Evolutionary conservation across 1,140 invertebrate species (phyloP), one percentile per base, ranked within the genome.

Genomic region (Drosophila takahashii): DNA sequence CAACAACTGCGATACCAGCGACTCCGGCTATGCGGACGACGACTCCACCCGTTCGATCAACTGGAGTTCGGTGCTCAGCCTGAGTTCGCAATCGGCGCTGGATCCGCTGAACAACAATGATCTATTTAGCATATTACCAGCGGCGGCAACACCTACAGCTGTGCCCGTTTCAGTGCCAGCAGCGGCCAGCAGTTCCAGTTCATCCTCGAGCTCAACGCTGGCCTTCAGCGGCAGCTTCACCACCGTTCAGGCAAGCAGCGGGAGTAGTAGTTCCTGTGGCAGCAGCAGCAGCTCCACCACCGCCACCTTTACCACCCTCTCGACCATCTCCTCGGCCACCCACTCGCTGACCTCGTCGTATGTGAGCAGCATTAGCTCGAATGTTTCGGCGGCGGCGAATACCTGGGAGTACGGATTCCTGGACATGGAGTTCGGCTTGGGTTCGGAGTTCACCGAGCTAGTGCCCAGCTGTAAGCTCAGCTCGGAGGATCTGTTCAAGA

Each of bases 31-130:
- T 91, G 95, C 95, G 78, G 96, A 96, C 87, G 96, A 96, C 78
- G 96, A 96, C 90, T 94, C 94, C 42, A 94, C 94, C 16, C 94
- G 96, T 50, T 95, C 95, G 66, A 97, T 98, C 90, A 97, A 97
- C 92, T 98, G 97, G 97, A 96, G 97, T 81, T 97, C 96, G 32
- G 97, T 98, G 74, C 94, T 98, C 39, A 97, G 96, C 81, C 94
- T 98, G 13, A 96, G 96, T 60, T 96, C 95, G 53, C 96, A 97
- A 77, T 97, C 96, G 56, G 96, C 96, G 81, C 93, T 97, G 22
- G 96, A 97, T 92, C 96, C 96, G 16, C 93, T 96, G 71, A 96
- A 97, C 91, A 96, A 96, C 93, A 95, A 95, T 90, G 95, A 95
- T 90, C 90, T 95, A 50, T 94, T 95, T 37, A 94, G 94, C 41